Evolutionary conservation across 2,113 vertebrate species (phyloP).

Genomic region (Anseranas semipalmata): DNA sequence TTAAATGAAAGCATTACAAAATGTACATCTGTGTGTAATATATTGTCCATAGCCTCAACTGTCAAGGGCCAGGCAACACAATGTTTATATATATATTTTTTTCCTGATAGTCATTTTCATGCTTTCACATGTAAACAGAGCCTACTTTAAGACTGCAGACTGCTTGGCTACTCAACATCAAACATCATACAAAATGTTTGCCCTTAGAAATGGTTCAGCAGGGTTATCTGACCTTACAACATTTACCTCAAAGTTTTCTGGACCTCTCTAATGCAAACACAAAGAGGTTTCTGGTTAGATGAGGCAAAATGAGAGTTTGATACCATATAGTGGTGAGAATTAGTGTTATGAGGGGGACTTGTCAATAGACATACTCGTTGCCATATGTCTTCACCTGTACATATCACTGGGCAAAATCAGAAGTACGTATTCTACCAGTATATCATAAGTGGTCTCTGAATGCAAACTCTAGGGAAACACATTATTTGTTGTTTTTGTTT

Average conservation of each 20-base stretch:
- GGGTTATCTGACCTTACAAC: not conserved
- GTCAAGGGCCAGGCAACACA: constrained; percentile 13
- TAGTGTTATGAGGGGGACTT: not conserved
- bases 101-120: constrained; percentile 7
- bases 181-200: not conserved
- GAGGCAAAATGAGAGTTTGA: not conserved
- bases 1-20: constrained; percentile 68
- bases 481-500: not conserved
- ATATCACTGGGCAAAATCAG: not conserved
- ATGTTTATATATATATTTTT: not conserved
- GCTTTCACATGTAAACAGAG: constrained; percentile 36
- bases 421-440: not conserved
- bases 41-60: constrained; percentile 37
- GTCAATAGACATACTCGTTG: not conserved
- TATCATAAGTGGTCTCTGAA: not conserved
- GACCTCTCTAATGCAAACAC: not conserved
- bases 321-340: not conserved
- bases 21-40: constrained; percentile 68
- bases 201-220: not conserved
- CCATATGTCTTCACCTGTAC: not conserved
- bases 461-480: not conserved
- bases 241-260: not conserved
- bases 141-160: not conserved
- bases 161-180: not conserved
- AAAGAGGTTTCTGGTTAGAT: not conserved